Conservation (phyloP, 2,797 vertebrate species). For the Acanthurus leucopareius region DNA sequence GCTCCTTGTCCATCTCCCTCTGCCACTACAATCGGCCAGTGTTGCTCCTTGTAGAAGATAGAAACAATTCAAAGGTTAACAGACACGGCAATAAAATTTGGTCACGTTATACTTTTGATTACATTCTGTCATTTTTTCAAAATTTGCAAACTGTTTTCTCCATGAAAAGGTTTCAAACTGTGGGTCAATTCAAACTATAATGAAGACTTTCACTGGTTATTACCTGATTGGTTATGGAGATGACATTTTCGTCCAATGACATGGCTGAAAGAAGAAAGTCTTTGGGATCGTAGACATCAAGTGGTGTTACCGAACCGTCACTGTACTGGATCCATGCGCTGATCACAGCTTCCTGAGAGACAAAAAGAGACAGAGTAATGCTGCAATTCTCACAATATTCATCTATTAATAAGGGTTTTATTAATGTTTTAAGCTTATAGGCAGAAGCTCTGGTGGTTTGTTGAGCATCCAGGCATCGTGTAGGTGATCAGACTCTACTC, state of each 20-base stretch:
- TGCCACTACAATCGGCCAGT: conserved; percentile 91
- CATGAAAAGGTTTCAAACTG: not conserved
- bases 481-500: not conserved
- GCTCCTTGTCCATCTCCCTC: conserved; percentile 94
- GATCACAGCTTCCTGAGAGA: conserved; percentile 91
- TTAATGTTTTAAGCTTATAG: not conserved
- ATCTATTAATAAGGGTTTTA: not conserved
- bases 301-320: conserved; percentile 93
- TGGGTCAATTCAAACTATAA: not conserved
- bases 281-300: conserved; percentile 95
- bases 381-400: not conserved
- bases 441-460: not conserved
- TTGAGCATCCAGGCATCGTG: too few relatives aligned
- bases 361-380: not conserved
- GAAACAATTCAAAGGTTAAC: not conserved
- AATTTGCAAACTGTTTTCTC: not conserved
- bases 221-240: conserved; percentile 89
- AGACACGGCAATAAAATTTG: not conserved
- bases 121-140: not conserved
- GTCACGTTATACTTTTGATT: not conserved
- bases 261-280: conserved; percentile 92
- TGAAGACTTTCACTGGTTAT: not conserved
- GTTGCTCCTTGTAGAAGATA: conserved; percentile 80
- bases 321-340: conserved; percentile 97
- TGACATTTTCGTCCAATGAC: conserved; percentile 92